Evolutionary conservation across 1,140 invertebrate genomes (phyloP), one percentile per base, ranked within the genome.

Genomic region (Trissolcus basalis): DNA sequence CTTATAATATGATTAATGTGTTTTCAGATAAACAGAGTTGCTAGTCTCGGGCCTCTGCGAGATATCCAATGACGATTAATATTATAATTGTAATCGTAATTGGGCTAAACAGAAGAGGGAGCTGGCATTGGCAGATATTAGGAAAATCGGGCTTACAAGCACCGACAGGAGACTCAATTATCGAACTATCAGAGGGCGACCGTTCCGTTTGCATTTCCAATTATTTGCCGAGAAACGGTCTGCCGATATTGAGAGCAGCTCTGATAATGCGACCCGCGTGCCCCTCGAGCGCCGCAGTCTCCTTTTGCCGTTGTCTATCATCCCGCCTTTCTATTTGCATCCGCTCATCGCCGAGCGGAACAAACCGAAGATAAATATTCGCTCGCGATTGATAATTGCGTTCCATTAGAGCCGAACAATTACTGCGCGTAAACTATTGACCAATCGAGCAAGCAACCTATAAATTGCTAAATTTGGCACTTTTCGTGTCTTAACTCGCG

Each of bases 121-220:
- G 64, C 70, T 72, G 64, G 54, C 73, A 74, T 77, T 59, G 33
- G 69, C 50, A 48, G 76, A 80, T 76, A 78, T 75, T 67, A 65
- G 69, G 71, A 68, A 70, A 50, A 69, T 78, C 71, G 77, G 71
- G 63, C 79, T 81, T 83, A 83, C 80, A 80, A 84, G 80, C 70
- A 83, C 81, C 81, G 87, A 88, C 88, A 88, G 87, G 86, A 84
- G 87, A 88, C 85, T 87, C 87, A 88, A 88, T 88, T 88, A 88
- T 88, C 85, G 83, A 88, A 85, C 86, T 86, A 88, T 87, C 86
- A 86, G 82, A 82, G 82, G 65, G 78, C 80, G 80, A 81, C 75
- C 81, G 82, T 87, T 84, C 86, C 84, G 86, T 86, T 88, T 86
- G 86, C 86, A 87, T 88, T 88, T 88, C 85, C 86, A 88, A 88